Conservation (phyloP, 2,888 invertebrate species). For the Apamea monoglypha region DNA sequence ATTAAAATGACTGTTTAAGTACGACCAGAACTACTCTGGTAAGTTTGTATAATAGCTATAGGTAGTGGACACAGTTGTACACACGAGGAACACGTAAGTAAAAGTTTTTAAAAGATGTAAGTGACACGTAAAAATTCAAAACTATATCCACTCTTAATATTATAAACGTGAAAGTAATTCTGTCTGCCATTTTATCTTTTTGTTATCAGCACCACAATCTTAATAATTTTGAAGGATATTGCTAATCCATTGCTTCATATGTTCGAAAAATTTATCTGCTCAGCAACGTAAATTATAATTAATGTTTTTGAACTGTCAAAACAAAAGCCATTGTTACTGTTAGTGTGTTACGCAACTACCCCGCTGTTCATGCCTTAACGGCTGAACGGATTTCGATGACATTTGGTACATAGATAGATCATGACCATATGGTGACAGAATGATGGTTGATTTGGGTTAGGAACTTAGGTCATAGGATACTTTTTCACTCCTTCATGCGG, state of each 20-base stretch:
- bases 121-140: neutral
- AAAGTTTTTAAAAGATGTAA: too few species aligned
- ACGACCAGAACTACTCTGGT: neutral
- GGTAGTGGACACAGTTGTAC: conserved; percentile 3
- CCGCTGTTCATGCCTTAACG: neutral
- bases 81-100: neutral
- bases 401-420: neutral
- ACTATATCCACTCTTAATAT: neutral
- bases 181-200: neutral
- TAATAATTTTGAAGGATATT: too few species aligned
- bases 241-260: too few species aligned
- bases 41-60: neutral
- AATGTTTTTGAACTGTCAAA: too few species aligned
- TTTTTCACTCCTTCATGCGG: neutral
- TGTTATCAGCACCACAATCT: neutral
- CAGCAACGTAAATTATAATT: too few species aligned
- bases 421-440: neutral
- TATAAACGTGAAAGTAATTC: neutral
- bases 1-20: conserved; percentile 24
- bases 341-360: too few species aligned
- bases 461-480: neutral
- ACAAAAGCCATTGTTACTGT: too few species aligned
- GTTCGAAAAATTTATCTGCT: too few species aligned
- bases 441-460: neutral
- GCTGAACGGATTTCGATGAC: neutral